A percentile compares a stretch with the other conserved stretches of the same genome.
Conservation (phyloP, 2,888 invertebrate genomes). For the Deilephila porcellus region DNA sequence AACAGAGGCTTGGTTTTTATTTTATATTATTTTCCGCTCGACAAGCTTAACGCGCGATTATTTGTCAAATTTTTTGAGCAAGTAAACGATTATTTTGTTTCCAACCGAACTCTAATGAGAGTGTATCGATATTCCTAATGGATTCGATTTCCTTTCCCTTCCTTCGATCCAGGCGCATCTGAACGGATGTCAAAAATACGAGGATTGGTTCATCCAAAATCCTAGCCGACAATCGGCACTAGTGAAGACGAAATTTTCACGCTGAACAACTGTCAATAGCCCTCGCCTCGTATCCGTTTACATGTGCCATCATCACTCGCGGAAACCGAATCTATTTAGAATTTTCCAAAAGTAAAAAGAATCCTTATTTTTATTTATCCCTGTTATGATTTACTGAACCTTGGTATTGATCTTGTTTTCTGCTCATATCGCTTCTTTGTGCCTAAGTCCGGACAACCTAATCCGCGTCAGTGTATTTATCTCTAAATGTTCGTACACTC, state of each 20-base stretch:
- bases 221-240: too few species aligned
- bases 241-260: too few species aligned
- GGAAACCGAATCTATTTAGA: conserved; percentile 24
- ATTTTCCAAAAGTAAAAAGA: not conserved
- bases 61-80: not conserved
- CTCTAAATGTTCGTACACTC: not conserved
- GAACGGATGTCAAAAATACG: conserved; percentile 2
- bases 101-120: not conserved
- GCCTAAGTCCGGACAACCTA: not conserved
- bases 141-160: conserved; percentile 17
- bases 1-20: not conserved
- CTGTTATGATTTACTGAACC: not conserved
- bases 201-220: too few species aligned
- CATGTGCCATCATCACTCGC: not conserved
- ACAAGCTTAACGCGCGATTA: not conserved
- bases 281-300: not conserved
- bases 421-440: not conserved
- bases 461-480: not conserved
- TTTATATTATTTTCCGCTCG: conserved; percentile 2
- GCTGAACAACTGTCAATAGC: too few species aligned
- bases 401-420: not conserved
- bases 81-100: not conserved
- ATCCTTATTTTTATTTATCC: not conserved
- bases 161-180: not conserved
- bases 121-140: not conserved